Percentiles rank a stretch among this genome's conserved stretches.
Conservation (phyloP, 2,888 invertebrate species). For the Drosophila antonietae region DNA sequence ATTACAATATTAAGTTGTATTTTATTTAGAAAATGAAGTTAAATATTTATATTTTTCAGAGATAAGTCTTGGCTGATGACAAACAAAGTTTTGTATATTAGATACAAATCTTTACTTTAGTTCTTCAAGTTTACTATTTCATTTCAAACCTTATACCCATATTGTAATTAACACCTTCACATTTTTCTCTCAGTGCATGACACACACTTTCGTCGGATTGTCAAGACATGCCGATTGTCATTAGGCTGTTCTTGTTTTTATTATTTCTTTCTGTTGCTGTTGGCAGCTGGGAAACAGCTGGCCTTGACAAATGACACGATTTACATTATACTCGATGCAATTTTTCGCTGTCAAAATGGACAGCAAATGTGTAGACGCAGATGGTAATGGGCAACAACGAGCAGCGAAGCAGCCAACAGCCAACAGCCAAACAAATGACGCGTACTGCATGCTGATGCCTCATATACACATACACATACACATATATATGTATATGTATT, state of each 20-base stretch:
- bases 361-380: constrained; percentile 74
- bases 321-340: constrained; percentile 80
- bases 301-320: constrained; percentile 81
- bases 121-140: background rate
- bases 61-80: too few relatives aligned
- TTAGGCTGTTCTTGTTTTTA: constrained; percentile 45
- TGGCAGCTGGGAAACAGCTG: constrained; percentile 65
- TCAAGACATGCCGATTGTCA: constrained; percentile 65
- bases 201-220: constrained; percentile 16
- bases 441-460: constrained; percentile 63
- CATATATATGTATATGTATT: constrained; percentile 9
- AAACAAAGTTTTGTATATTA: too few relatives aligned
- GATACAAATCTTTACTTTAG: background rate
- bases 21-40: background rate
- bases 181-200: constrained; percentile 7
- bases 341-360: constrained; percentile 75
- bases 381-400: constrained; percentile 61
- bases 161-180: background rate
- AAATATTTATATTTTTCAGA: too few relatives aligned
- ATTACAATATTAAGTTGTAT: background rate
- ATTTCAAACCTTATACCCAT: too few relatives aligned
- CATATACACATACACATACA: background rate
- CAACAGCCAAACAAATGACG: constrained; percentile 67
- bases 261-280: constrained; percentile 24
- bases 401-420: constrained; percentile 19